Base-by-base conservation (phyloP, 1,140 invertebrate genomes). In the Orussus abietinus region DNA sequence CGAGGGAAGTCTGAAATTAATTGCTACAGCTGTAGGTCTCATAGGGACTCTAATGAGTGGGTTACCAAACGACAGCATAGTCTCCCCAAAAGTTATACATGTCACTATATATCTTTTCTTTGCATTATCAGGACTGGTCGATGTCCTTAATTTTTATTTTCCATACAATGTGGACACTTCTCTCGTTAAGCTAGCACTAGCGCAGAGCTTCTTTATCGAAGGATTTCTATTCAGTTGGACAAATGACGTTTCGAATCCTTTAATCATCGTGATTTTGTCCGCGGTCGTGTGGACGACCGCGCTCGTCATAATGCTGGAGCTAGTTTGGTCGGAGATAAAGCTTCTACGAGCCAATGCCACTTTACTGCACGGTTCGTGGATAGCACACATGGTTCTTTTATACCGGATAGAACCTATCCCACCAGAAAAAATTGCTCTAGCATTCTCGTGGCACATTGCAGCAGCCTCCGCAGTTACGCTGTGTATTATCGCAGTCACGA, bases 61-160 rank as follows among this genome's bases (percentile, higher is more conserved):
- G 13, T 30, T 60, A 9, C 47, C 55, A 17, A 52, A 62, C 32
- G 43, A 38, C 28, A 55, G 46, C 7, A 51, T 39, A 11, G 55
- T 56, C 1, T 64, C 59, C 5, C 61, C 51, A 5, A 67, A 72
- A 55, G 67, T 74, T 21, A 55, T 68, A 4, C 58, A 70, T 35
- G 67, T 69, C 3, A 72, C 71, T 5, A 64, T 72, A 14, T 74
- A 74, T 42, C 48, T 72, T 1, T 74, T 74, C 17, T 74, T 74
- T 38, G 69, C 68, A 15, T 62, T 72, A 20, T 71, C 68, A 33
- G 69, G 71, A n/a, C 53, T 74, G 2, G 62, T 69, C 4, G 71
- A 74, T 49, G 59, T 72, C 6, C 37, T 72, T 2, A 57, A 64
- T 26, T 69, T 69, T 52, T 71, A 72, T 41, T 72, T 69, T 47